These are phyloP conservation scores for Drosophila nikananu DNA, from an alignment of 1,140 invertebrate species.

Conservation along the genomic window DNA sequence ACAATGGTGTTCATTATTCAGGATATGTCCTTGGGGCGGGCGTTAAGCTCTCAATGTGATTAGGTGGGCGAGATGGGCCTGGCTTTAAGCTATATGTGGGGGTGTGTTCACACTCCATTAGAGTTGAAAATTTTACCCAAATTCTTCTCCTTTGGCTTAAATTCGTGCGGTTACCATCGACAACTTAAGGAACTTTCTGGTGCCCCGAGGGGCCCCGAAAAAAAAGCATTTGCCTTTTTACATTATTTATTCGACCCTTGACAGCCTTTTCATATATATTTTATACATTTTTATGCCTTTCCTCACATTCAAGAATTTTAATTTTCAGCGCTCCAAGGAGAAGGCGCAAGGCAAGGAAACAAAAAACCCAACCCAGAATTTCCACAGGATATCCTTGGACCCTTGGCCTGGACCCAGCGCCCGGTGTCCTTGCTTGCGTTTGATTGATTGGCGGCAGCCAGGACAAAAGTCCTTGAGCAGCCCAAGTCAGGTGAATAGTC, in stretches of 20 bases:
- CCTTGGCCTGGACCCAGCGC: neutral
- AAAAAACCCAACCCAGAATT: neutral
- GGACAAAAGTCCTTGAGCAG: constrained; percentile 40
- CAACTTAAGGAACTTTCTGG: constrained; percentile 43
- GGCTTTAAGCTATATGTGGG: neutral
- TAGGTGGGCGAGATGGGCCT: constrained; percentile 17
- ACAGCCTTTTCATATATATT: constrained; percentile 58
- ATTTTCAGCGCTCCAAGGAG: constrained; percentile 34
- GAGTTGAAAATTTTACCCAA: constrained; percentile 32
- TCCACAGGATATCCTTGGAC: constrained; percentile 2
- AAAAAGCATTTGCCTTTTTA: constrained; percentile 48
- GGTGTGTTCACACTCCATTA: constrained; percentile 47
- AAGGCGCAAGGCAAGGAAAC: constrained; percentile 4
- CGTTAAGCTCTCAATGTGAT: constrained; percentile 52
- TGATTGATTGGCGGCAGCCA: constrained; percentile 44
- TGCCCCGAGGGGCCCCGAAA: constrained; percentile 19
- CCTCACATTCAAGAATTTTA: constrained; percentile 52
- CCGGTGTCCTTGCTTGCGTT: constrained; percentile 37
- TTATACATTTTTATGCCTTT: constrained; percentile 50
- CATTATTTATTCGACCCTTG: constrained; percentile 58
- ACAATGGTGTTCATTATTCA: constrained; percentile 48
- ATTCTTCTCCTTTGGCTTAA: constrained; percentile 31
- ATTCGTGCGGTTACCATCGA: constrained; percentile 37
- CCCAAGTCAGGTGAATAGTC: constrained; percentile 50
- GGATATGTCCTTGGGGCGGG: constrained; percentile 45